Conservation (phyloP, 2,113 vertebrate species). For the Gila orcuttii region DNA sequence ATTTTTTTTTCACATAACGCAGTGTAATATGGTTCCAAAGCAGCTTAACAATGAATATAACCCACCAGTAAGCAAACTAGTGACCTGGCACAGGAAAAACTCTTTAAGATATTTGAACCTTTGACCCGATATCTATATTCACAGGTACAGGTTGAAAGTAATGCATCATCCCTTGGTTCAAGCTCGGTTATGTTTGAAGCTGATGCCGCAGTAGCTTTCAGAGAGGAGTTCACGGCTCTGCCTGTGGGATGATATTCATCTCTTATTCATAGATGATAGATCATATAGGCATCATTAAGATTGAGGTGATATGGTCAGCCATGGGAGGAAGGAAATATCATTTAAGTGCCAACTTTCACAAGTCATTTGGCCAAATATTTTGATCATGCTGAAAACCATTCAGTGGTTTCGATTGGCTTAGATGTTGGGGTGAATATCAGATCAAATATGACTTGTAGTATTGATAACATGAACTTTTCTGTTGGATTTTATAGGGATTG, state of each 20-base stretch:
- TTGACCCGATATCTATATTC: neutral
- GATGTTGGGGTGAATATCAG: neutral
- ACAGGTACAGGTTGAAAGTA: neutral
- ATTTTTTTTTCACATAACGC: too few species aligned
- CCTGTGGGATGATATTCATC: slow-evolving; percentile 21
- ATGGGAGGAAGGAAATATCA: neutral
- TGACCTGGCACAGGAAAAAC: neutral
- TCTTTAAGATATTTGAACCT: slow-evolving; percentile 8
- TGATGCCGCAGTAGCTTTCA: neutral
- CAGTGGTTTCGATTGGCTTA: neutral
- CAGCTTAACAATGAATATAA: neutral
- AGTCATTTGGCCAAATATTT: neutral
- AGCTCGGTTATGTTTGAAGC: slow-evolving; percentile 10
- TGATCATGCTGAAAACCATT: neutral
- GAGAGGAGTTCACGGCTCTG: slow-evolving; percentile 14
- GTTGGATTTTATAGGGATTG: neutral
- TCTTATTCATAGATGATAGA: slow-evolving; percentile 4
- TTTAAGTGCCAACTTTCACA: neutral
- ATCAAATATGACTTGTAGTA: neutral
- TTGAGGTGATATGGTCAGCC: neutral
- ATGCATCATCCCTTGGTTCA: neutral
- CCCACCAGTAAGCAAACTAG: neutral
- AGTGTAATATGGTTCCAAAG: neutral
- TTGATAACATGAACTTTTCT: neutral
- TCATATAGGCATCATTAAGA: neutral